Evolutionary conservation across 2,888 invertebrate genomes (phyloP).

Genomic region (Oxyteleia sp.): DNA sequence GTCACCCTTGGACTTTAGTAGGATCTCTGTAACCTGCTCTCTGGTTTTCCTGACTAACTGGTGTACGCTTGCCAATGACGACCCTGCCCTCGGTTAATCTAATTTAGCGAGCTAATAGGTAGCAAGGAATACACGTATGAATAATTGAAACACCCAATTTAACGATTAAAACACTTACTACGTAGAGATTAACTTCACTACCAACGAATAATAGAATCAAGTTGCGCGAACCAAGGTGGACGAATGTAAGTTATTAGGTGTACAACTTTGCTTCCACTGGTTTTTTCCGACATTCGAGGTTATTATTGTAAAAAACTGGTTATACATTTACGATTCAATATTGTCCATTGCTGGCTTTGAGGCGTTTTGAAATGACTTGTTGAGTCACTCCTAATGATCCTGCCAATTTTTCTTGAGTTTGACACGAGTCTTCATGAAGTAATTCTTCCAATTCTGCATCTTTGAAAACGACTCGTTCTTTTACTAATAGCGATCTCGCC

Average conservation of each 20-base stretch:
- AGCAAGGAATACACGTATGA: conserved; percentile 13
- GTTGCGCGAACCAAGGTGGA: conserved; percentile 1
- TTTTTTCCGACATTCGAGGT: no score
- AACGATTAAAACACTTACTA: conserved; percentile 30
- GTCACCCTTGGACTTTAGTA: conserved; percentile 49
- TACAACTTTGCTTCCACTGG: no score
- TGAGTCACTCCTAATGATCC: no score
- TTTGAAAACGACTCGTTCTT: no score
- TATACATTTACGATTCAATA: no score
- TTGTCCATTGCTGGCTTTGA: no score
- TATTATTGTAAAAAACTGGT: no score
- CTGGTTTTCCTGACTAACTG: conserved; percentile 31
- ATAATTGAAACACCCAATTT: conserved; percentile 29
- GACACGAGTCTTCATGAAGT: no score
- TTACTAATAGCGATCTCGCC: no score
- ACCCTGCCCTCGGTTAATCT: conserved; percentile 30
- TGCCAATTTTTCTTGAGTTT: no score
- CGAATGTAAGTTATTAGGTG: not conserved
- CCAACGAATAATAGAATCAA: conserved; percentile 5
- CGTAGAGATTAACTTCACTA: conserved; percentile 9
- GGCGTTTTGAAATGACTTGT: no score
- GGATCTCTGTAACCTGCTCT: conserved; percentile 61
- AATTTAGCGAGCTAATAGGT: conserved; percentile 18
- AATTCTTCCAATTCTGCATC: no score
- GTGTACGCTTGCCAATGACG: conserved; percentile 25